These are phyloP conservation scores for Anthopleura sola DNA, from an alignment of 64 coral and sea anemone species.

Conservation along the genomic window DNA sequence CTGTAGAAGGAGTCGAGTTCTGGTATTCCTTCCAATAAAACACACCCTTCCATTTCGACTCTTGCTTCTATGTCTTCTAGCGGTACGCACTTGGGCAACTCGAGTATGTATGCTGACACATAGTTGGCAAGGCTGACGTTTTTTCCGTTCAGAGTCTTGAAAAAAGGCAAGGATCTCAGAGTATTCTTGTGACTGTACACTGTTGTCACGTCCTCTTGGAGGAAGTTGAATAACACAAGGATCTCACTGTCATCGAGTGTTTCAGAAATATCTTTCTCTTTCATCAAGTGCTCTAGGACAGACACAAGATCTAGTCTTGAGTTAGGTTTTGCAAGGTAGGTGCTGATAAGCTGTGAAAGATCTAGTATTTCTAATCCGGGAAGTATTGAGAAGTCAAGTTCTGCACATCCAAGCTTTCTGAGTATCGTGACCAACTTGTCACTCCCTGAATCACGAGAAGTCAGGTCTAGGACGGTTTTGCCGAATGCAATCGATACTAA, in stretches of 20 bases:
- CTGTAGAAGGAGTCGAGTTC: slow-evolving; percentile 80
- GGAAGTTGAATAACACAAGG: slow-evolving; percentile 59
- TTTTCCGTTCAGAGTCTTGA: slow-evolving; percentile 67
- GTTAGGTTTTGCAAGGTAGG: slow-evolving; percentile 66
- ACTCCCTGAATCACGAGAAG: slow-evolving; percentile 34
- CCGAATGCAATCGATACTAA: slow-evolving; percentile 68
- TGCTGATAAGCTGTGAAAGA: slow-evolving; percentile 47
- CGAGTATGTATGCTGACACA: slow-evolving; percentile 53
- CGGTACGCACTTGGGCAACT: slow-evolving; percentile 47
- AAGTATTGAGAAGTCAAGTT: slow-evolving; percentile 76
- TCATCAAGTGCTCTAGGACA: slow-evolving; percentile 66
- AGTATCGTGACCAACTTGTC: slow-evolving; percentile 61
- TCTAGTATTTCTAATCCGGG: slow-evolving; percentile 40
- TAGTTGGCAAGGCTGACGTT: slow-evolving; percentile 50
- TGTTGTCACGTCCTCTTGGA: slow-evolving; percentile 85
- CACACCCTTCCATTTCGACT: slow-evolving; percentile 73
- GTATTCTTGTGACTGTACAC: slow-evolving; percentile 74
- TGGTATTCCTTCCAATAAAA: slow-evolving; percentile 53
- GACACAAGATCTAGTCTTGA: slow-evolving; percentile 66
- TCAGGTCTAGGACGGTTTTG: slow-evolving; percentile 82
- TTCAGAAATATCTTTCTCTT: slow-evolving; percentile 41
- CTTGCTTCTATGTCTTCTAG: slow-evolving; percentile 59
- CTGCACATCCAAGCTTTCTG: slow-evolving; percentile 60
- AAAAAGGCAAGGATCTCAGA: slow-evolving; percentile 67
- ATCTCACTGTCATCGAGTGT: slow-evolving; percentile 58